Evolutionary conservation across 2,797 vertebrate species (phyloP).

Genomic region (Spheniscus humboldti): DNA sequence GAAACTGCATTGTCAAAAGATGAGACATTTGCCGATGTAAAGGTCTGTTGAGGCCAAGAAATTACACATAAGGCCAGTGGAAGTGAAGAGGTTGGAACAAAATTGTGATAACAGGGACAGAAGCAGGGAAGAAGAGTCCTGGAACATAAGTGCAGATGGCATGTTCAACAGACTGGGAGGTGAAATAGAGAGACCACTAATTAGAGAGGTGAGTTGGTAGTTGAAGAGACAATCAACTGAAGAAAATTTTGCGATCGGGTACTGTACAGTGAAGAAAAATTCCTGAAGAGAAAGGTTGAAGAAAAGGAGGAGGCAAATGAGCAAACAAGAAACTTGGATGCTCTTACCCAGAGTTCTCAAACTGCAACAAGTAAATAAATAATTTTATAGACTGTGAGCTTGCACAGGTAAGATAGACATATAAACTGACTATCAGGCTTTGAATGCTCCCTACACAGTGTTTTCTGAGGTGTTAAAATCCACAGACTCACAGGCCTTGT

Average conservation of each 20-base stretch:
- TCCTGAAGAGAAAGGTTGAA: neutral
- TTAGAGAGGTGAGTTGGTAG: neutral
- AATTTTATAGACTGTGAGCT: neutral
- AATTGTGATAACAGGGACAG: neutral
- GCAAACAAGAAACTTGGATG: neutral
- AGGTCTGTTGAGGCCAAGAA: neutral
- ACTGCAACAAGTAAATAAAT: neutral
- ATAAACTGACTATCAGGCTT: neutral
- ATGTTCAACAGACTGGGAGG: neutral
- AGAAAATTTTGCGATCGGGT: neutral
- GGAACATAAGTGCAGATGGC: rapidly evolving
- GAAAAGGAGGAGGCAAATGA: neutral
- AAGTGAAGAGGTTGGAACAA: neutral
- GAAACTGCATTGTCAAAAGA: neutral
- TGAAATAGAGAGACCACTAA: neutral
- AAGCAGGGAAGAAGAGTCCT: neutral
- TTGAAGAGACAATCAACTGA: neutral
- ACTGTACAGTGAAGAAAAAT: neutral
- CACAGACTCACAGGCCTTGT: neutral
- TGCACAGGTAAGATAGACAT: neutral
- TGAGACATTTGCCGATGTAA: neutral
- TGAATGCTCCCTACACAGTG: neutral
- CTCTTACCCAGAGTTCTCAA: neutral
- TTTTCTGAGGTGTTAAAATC: neutral
- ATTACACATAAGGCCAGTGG: neutral